A percentile compares a stretch with the other conserved stretches of the same genome.
Evolutionary conservation across 1,140 invertebrate genomes (phyloP).

Genomic region (Caenorhabditis inopinata): DNA sequence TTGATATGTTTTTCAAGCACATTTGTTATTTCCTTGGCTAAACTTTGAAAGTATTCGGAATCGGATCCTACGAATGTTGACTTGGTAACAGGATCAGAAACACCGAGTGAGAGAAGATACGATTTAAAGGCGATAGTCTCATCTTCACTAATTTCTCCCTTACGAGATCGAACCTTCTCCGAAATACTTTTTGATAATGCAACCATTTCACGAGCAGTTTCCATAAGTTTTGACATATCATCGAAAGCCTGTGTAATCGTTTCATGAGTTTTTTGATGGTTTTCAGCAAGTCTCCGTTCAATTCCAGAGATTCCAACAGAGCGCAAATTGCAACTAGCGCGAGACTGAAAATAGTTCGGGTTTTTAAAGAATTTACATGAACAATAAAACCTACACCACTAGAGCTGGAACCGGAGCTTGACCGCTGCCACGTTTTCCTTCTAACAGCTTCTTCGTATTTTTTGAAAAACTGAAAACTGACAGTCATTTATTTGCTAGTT

Average conservation of each 20-base stretch:
- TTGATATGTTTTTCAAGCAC: slow-evolving; percentile 80
- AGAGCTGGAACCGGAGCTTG: slow-evolving; percentile 57
- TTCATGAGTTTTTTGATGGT: slow-evolving; percentile 83
- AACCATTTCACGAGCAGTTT: slow-evolving; percentile 96
- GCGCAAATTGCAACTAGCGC: slow-evolving; percentile 47
- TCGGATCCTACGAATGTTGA: slow-evolving; percentile 81
- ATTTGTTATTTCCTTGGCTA: slow-evolving; percentile 82
- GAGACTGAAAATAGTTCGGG: slow-evolving; percentile 33
- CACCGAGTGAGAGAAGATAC: slow-evolving; percentile 90
- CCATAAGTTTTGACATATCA: slow-evolving; percentile 89
- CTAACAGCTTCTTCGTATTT: slow-evolving; percentile 67
- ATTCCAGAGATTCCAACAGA: slow-evolving; percentile 85
- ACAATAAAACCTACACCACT: slow-evolving; percentile 48
- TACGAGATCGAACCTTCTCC: slow-evolving; percentile 86
- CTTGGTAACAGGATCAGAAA: slow-evolving; percentile 87
- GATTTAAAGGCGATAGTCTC: slow-evolving; percentile 94
- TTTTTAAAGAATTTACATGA: neutral
- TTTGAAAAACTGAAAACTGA: slow-evolving; percentile 71
- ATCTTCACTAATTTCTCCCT: slow-evolving; percentile 93
- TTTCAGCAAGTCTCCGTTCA: slow-evolving; percentile 84
- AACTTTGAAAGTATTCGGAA: slow-evolving; percentile 79
- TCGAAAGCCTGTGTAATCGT: slow-evolving; percentile 87
- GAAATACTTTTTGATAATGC: slow-evolving; percentile 85
- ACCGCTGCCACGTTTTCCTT: slow-evolving; percentile 68
- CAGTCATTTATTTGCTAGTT: slow-evolving; percentile 70